Conservation (phyloP, 2,888 invertebrate species). For the Drosophila gaucha region DNA sequence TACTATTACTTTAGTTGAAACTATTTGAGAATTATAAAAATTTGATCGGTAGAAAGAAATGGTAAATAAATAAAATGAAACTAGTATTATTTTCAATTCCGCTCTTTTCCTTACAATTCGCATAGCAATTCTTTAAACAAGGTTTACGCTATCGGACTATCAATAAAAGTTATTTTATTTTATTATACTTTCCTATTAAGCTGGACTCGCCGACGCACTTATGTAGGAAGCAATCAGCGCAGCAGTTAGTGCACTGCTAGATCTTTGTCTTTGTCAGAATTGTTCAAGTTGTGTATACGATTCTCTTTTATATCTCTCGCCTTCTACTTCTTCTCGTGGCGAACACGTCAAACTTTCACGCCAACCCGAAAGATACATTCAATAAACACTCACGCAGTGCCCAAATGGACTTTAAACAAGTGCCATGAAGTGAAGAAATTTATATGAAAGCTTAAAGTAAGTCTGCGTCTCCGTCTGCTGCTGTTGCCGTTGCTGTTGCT, state of each 20-base stretch:
- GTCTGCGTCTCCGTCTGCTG: conserved; percentile 54
- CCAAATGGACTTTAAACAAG: conserved; percentile 79
- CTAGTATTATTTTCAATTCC: background rate
- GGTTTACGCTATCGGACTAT: background rate
- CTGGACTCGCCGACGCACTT: background rate
- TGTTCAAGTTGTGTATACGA: conserved; percentile 7
- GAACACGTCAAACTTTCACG: conserved; percentile 46
- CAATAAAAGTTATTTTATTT: background rate
- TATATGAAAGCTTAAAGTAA: conserved; percentile 77
- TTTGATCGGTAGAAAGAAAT: no score
- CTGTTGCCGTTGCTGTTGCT: conserved; percentile 4
- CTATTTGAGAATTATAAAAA: no score
- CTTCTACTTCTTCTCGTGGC: background rate
- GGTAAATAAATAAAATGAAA: no score
- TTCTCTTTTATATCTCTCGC: background rate
- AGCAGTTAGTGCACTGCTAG: conserved; percentile 2
- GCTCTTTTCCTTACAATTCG: background rate
- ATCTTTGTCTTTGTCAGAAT: conserved; percentile 28
- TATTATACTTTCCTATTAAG: background rate
- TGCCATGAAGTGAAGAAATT: conserved; percentile 74
- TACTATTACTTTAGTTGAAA: no score
- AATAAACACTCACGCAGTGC: conserved; percentile 76
- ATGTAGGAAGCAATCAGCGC: conserved; percentile 7
- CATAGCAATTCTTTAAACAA: background rate
- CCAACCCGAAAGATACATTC: conserved; percentile 53